Evolutionary conservation across 2,888 invertebrate genomes (phyloP), one percentile per base, ranked within the genome.

Genomic region (Drosophila anomalata): DNA sequence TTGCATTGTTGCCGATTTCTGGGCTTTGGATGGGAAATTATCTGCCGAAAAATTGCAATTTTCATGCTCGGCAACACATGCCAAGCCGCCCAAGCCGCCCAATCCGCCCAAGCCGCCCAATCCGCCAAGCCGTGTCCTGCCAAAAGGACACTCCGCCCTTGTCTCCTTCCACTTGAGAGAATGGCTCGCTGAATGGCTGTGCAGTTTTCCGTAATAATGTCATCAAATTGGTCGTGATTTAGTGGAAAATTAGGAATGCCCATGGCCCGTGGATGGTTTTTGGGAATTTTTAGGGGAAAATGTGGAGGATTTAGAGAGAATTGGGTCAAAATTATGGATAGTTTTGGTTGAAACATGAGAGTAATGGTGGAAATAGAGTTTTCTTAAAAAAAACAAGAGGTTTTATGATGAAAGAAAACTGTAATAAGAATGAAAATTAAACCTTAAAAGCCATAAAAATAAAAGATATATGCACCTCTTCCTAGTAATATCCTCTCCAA

Each of bases 31-130:
- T 71, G 71, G 68, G 63, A 73, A 79, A 88, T 84, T 74, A 88
- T 87, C 73, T 58, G 67, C 70, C 81, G 85, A 62, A 76, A 85
- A 85, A 85, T 85, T 84, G 75, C 58, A 70, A 88, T 85, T 84
- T 74, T 76, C 76, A 87, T 71, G 81, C 74, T 65, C 47, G 42
- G 61, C 54, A 70, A 76, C 57, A 78, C 70, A 78, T 75, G 73
- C 59, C 60, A 59, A 54, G 53, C 14, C 2, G 22, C 14, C 14
- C 14, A 14, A 14, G 14, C 14, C 14, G 14, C 14, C 14, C 14
- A 14, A 14, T 0, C 14, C 14, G 14, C 14, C 14, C 14, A 14
- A 14, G 14, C 14, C 14, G 14, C 14, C 14, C 14, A 14, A 14
- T 14, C 14, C 14, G 73, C 59, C 60, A 59, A 54, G 53, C 14